Percentiles rank a stretch among this genome's conserved stretches.
Evolutionary conservation across 2,888 invertebrate genomes (phyloP).

Genomic region (Ditylenchus weischeri): DNA sequence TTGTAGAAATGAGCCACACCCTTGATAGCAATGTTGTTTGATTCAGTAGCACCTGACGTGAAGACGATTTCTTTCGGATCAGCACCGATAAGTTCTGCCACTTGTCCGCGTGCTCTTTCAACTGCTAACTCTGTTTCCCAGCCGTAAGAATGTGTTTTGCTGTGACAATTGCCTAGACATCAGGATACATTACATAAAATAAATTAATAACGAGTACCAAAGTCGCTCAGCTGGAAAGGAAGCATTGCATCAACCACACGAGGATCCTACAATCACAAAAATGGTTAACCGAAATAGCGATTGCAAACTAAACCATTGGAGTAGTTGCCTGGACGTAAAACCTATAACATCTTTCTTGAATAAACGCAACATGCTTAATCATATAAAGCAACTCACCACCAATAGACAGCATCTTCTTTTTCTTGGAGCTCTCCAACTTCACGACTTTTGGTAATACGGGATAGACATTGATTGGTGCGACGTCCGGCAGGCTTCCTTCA

Average conservation of each 20-base stretch:
- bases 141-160: slow-evolving; percentile 37
- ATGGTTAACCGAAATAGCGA: slow-evolving; percentile 4
- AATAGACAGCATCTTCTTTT: no score
- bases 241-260: slow-evolving; percentile 94
- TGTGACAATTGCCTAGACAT: slow-evolving; percentile 68
- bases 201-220: slow-evolving; percentile 76
- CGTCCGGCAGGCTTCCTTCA: no score
- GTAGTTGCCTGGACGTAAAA: slow-evolving; percentile 97
- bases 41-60: slow-evolving; percentile 97
- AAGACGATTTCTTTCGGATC: slow-evolving; percentile 96
- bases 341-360: no score
- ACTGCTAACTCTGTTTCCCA: slow-evolving; percentile 97
- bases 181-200: slow-evolving; percentile 71
- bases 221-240: slow-evolving; percentile 80
- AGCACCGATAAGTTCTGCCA: slow-evolving; percentile 64
- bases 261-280: slow-evolving; percentile 72
- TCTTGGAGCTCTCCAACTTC: no score
- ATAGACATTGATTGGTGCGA: no score
- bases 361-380: no score
- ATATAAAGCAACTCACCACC: no score
- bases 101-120: slow-evolving; percentile 76
- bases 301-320: slow-evolving; percentile 71
- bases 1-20: slow-evolving; percentile 90
- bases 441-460: no score
- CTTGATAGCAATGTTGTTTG: slow-evolving; percentile 94